These are phyloP conservation scores for Platysternon megacephalum DNA, from an alignment of 2,113 vertebrate species.

Conservation along the genomic window DNA sequence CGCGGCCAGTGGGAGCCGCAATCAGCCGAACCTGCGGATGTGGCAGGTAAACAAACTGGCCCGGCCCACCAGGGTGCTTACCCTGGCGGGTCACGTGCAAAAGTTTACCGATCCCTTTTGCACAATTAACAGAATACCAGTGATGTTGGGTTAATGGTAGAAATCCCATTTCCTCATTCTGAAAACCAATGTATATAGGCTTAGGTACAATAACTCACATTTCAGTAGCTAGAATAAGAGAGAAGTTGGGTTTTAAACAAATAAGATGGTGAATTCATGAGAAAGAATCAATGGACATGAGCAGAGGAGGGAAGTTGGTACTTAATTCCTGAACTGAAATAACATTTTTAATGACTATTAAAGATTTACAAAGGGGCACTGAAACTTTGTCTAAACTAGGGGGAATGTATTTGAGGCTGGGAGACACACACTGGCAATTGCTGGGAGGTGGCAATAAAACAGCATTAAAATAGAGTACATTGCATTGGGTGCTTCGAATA, in stretches of 20 bases:
- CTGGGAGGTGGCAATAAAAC: background rate
- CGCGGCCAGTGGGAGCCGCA: too few species aligned
- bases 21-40: too few species aligned
- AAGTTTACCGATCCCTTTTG: background rate
- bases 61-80: too few species aligned
- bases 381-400: background rate
- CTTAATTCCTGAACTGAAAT: background rate
- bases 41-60: too few species aligned
- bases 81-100: too few species aligned
- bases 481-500: background rate
- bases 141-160: background rate
- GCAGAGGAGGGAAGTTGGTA: background rate
- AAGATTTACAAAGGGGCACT: background rate
- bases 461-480: background rate
- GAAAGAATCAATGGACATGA: background rate
- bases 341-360: background rate
- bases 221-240: background rate
- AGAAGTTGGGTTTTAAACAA: background rate
- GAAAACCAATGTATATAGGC: background rate
- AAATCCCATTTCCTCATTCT: background rate
- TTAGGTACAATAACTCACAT: background rate
- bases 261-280: background rate
- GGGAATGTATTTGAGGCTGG: background rate
- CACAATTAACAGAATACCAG: background rate
- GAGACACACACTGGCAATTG: background rate